Conservation (phyloP, 1,140 invertebrate species). For the Amyelois transitella region DNA sequence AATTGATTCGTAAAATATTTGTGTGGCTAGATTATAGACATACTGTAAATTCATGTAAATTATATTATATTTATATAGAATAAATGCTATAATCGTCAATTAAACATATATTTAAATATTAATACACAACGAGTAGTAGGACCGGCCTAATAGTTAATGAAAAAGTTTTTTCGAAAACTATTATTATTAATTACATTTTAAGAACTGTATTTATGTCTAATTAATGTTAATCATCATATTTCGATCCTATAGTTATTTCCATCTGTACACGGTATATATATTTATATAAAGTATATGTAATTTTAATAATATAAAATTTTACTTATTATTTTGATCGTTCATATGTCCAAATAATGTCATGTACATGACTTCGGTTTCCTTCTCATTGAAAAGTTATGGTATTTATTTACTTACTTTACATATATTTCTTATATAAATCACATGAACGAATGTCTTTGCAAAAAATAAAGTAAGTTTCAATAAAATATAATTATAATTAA, state of each 20-base stretch:
- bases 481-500: background rate
- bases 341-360: too few species aligned
- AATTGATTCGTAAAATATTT: too few species aligned
- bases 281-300: background rate
- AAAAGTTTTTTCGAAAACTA: constrained; percentile 21
- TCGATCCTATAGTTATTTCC: background rate
- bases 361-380: too few species aligned
- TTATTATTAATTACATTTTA: constrained; percentile 7
- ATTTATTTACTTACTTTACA: too few species aligned
- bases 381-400: too few species aligned
- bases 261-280: background rate
- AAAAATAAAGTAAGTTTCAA: too few species aligned
- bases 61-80: background rate
- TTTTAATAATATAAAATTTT: too few species aligned
- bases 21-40: too few species aligned
- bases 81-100: constrained; percentile 9
- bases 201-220: background rate
- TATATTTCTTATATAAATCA: too few species aligned
- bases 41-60: background rate
- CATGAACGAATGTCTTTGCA: too few species aligned
- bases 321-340: too few species aligned
- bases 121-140: constrained; percentile 52
- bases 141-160: constrained; percentile 59
- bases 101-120: constrained; percentile 13
- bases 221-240: too few species aligned